Base-by-base conservation (phyloP, 2,888 invertebrate species). In the Ochropleura leucogaster region DNA sequence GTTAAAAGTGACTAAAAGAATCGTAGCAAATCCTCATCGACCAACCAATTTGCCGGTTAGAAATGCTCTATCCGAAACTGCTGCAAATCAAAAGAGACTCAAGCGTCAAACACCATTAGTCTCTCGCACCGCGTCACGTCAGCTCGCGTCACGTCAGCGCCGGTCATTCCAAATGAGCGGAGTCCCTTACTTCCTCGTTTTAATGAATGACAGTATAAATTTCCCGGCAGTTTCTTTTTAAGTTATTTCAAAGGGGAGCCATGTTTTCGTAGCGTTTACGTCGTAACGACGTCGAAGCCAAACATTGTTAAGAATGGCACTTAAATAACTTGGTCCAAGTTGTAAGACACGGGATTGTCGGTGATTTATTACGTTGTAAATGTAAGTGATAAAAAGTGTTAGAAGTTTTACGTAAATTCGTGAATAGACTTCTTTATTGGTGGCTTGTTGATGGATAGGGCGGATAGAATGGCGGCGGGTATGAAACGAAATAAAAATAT, bases 251-350 rank as follows among this genome's bases (percentile, higher is more conserved):
- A 91, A 90, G 91, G 88, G 90, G 89, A 88, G 89, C 87, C 87
- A 88, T 90, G 92, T 92, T 91, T 90, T 89, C 87, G 83, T 83
- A 89, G 87, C 92, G 78, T 90, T 91, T 91, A 91, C 90, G 86
- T 88, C 89, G 91, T 90, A 90, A 91, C 90, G 82, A 82, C 87
- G 89, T 86, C 88, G 88, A 91, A 91, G 88, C 87, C 87, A 92
- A 92, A 92, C 92, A 92, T 91, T 92, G 92, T 92, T 91, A 92
- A 92, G 92, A 92, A 91, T 83, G 89, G 90, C 92, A 92, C 91
- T 92, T 92, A 90, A 89, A 87, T 80, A 75, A 75, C 49, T 72
- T 75, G 85, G 87, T 64, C 49, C 73, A 83, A 89, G 79, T 79
- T 63, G 84, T 71, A 82, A 84, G 87, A 70, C 75, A 55, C 46